These are phyloP conservation scores for Oncorhynchus clarkii DNA, from an alignment of 2,113 vertebrate species.

Conservation along the genomic window DNA sequence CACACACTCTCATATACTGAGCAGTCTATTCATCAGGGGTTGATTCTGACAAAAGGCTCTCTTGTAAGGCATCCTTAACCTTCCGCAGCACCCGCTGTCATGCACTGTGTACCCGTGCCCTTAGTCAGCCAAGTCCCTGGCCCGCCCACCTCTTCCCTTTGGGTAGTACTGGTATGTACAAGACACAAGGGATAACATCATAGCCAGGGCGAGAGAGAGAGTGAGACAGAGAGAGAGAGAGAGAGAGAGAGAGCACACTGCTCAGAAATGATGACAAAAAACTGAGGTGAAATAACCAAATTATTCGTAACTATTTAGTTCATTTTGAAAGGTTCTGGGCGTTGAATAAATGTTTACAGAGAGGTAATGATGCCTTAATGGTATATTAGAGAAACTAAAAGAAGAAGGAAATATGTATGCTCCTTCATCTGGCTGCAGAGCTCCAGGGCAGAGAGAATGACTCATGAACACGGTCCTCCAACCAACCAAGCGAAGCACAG, in stretches of 20 bases:
- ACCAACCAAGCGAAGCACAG: not conserved
- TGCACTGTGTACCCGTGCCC: not conserved
- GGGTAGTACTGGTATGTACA: not conserved
- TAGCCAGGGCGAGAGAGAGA: not conserved
- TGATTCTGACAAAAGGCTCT: not conserved
- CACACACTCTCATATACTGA: not conserved
- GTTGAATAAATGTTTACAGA: not conserved
- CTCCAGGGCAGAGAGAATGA: not conserved
- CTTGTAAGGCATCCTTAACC: not conserved
- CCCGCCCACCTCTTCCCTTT: not conserved
- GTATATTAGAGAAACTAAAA: not conserved
- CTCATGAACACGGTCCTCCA: not conserved
- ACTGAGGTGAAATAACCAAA: not conserved
- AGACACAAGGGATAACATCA: not conserved
- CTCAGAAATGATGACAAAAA: not conserved
- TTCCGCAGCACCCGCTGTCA: not conserved
- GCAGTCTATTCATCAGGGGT: no score
- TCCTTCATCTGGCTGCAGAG: conserved; percentile 1
- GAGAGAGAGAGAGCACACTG: not conserved
- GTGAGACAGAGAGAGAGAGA: not conserved
- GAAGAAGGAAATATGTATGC: not conserved
- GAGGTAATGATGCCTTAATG: not conserved
- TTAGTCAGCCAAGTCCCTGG: not conserved
- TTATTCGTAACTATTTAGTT: not conserved
- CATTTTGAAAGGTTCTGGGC: not conserved